Evolutionary conservation across 2,888 invertebrate species (phyloP).

Genomic region (Mantis religiosa): DNA sequence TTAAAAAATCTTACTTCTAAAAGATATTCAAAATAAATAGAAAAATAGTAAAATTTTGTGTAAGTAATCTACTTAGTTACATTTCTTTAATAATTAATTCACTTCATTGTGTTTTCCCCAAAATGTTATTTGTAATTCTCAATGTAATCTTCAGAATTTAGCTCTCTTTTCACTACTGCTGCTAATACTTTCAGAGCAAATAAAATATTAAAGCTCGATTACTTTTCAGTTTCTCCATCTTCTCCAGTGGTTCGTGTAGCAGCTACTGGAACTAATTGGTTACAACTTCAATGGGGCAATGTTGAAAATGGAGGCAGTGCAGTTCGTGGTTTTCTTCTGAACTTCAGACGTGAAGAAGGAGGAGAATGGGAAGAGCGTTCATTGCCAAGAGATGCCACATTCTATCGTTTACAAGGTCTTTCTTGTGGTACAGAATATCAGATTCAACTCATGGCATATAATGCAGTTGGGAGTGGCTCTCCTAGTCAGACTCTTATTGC

Average conservation of each 20-base stretch:
- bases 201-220: not conserved
- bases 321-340: conserved; percentile 40
- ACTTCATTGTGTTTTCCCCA: too few relatives aligned
- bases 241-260: conserved; percentile 40
- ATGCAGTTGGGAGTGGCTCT: conserved; percentile 38
- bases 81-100: too few relatives aligned
- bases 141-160: too few relatives aligned
- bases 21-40: too few relatives aligned
- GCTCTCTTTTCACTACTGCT: not conserved
- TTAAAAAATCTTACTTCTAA: too few relatives aligned
- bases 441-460: conserved; percentile 37
- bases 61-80: too few relatives aligned
- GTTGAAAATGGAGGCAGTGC: conserved; percentile 42
- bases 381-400: conserved; percentile 35
- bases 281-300: conserved; percentile 41
- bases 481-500: conserved; percentile 38
- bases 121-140: too few relatives aligned
- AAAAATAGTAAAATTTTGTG: too few relatives aligned
- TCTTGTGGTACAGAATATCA: conserved; percentile 39
- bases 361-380: conserved; percentile 39
- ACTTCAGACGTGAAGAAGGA: conserved; percentile 34
- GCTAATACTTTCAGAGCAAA: not conserved
- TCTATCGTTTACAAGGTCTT: conserved; percentile 36
- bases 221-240: conserved; percentile 39
- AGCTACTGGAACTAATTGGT: conserved; percentile 38